Evolutionary conservation across 2,113 vertebrate species (phyloP).

Genomic region (Coregonus clupeaformis): DNA sequence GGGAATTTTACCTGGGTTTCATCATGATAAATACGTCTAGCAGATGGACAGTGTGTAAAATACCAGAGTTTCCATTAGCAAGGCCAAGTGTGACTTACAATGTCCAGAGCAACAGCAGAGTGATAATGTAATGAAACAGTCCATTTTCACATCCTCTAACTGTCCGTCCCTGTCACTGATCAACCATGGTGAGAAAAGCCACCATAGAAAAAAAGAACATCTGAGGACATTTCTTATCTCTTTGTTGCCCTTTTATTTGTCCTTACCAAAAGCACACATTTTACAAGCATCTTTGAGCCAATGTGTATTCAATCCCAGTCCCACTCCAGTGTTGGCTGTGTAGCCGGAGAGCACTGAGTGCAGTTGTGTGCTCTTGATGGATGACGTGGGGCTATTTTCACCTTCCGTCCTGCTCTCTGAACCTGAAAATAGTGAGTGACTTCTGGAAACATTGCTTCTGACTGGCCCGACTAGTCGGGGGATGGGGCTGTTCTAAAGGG

Average conservation of each 20-base stretch:
- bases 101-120: background rate
- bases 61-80: background rate
- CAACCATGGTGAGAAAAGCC: background rate
- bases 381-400: background rate
- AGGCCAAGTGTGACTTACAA: background rate
- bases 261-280: too few relatives aligned
- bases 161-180: constrained; percentile 37
- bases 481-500: too few relatives aligned
- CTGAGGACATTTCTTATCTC: too few relatives aligned
- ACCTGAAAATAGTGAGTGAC: background rate
- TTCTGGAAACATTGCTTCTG: constrained; percentile 1
- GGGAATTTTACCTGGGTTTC: too few relatives aligned
- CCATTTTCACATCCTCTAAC: constrained; percentile 22
- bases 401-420: constrained; percentile 3
- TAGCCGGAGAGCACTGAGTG: background rate
- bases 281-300: too few relatives aligned
- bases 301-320: too few relatives aligned
- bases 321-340: background rate
- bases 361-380: background rate
- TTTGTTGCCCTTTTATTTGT: too few relatives aligned
- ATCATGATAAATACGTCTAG: too few relatives aligned
- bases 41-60: background rate
- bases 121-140: constrained; percentile 23
- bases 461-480: background rate
- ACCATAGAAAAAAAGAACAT: background rate